phyloP scores from a whole-genome alignment of 30 jellyfish, hydroid and myxozoan species.

The Catostylus mosaicus region DNA sequence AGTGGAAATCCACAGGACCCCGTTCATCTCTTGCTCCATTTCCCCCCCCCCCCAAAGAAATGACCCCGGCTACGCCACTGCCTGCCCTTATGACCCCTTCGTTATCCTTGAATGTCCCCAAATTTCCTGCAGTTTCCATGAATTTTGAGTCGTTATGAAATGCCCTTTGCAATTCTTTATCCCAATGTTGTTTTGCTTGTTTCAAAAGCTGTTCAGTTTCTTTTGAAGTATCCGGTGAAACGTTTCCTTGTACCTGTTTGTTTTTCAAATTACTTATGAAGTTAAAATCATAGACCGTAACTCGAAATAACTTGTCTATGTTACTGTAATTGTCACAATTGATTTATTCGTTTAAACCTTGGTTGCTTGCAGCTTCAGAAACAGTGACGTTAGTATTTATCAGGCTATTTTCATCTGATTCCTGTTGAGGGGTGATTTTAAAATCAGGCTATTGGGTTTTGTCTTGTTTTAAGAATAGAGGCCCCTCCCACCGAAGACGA shows the following conservation, averaged over 20 bases:
- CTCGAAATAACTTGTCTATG: neutral
- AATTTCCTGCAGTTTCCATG: neutral
- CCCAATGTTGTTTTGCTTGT: neutral
- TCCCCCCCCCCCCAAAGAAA: too few relatives aligned
- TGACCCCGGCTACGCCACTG: too few relatives aligned
- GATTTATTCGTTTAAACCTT: neutral
- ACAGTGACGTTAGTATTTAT: neutral
- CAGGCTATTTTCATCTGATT: neutral
- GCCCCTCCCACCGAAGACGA: neutral
- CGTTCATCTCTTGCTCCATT: too few relatives aligned
- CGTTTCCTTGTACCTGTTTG: neutral
- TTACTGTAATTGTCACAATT: neutral
- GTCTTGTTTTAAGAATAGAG: neutral
- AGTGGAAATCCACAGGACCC: too few relatives aligned
- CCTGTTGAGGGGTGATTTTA: neutral
- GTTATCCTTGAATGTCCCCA: neutral
- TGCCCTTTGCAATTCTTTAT: neutral
- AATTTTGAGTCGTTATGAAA: neutral
- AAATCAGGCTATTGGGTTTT: neutral
- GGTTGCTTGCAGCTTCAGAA: neutral
- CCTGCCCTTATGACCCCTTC: neutral
- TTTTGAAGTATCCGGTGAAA: neutral
- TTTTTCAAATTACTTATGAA: neutral
- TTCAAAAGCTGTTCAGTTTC: neutral
- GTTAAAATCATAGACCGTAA: neutral